Base-by-base conservation (phyloP, 1,140 invertebrate genomes). In the Halotydeus destructor region DNA sequence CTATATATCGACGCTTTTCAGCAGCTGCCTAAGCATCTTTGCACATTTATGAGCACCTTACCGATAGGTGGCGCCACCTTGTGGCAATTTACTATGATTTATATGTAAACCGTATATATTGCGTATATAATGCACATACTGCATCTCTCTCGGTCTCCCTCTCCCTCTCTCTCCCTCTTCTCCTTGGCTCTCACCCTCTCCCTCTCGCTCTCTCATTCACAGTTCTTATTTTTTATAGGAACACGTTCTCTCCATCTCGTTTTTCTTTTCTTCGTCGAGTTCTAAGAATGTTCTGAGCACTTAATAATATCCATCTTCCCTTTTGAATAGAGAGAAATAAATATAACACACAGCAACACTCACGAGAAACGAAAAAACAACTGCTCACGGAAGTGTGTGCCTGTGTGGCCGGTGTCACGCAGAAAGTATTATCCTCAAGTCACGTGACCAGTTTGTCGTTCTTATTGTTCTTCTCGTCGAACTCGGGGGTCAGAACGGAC, bases 161-260 rank as follows among this genome's bases (percentile, higher is more conserved):
- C 30, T 31, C 30, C 18, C 30, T 31, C 30, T 31, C 30, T 31
- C 30, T 31, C 30, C 18, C 30, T 31, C 30, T n/a, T 31, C 30
- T 31, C 30, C 18, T 16, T 31, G 12, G 12, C 30, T 31, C 30
- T 31, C 30, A n/a, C 30, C 18, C 30, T 31, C 27, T 30, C 27
- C n/a, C 27, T 30, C 27, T 30, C 27, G 8, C 1, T 34, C 32
- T 34, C 14, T 16, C 32, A n/a, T 16, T 19, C 9, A 19, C 16
- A 35, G 16, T 21, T 5, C 18, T 16, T 16, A 31, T 31, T 31
- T 31, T n/a, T 31, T 31, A n/a, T 16, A 31, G 12, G 12, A 12
- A 31, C 12, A 16, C 12, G 30, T 4, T 16, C 30, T 16, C 12
- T 31, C 4, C 30, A 31, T 31, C 12, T 31, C 18, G 30, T 16